Evolutionary conservation across 1,140 invertebrate species (phyloP), one percentile per base, ranked within the genome.

Genomic region (Phenacoccus solenopsis): DNA sequence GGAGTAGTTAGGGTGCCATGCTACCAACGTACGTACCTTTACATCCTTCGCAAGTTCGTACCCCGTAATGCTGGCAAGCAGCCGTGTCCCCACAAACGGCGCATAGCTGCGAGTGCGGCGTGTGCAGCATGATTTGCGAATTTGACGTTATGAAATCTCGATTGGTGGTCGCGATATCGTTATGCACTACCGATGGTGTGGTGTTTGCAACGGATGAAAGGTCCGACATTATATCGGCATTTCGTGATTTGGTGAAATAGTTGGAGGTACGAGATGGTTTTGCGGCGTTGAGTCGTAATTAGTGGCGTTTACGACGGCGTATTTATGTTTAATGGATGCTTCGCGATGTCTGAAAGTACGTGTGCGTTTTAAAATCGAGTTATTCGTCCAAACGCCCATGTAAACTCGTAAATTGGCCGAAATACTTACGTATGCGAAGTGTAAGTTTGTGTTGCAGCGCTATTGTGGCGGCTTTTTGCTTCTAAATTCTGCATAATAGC

Each of bases 1-100:
- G n/a, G n/a, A n/a, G n/a, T n/a, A n/a, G n/a, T n/a, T n/a, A n/a
- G n/a, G n/a, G n/a, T n/a, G n/a, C n/a, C n/a, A n/a, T n/a, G n/a
- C n/a, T n/a, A 28, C 1, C 59, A 24, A 1, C 28, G 22, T 59
- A 12, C 57, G 28, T 73, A 77, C 77, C 90, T 84, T 99, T 99
- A 82, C 97, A 99, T 1, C 97, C 96, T 82, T 99, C 96, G 76
- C 92, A 95, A 0, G 97, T 99, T 49, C 96, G 82, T 0, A 98
- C 96, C 0, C 96, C 97, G 77, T 99, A 99, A 78, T 99, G 96
- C 76, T 98, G 95, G 76, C 97, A 98, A 21, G 96, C 95, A 0
- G 97, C 97, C 7, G 94, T 96, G 79, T 99, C 97, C 0, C 96
- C 96, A 78, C 97, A 99, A 4, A 99, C 97, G 3, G 96, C 96